phyloP scores from a whole-genome alignment of 2,797 vertebrate genomes.

The Urophycis tenuis region DNA sequence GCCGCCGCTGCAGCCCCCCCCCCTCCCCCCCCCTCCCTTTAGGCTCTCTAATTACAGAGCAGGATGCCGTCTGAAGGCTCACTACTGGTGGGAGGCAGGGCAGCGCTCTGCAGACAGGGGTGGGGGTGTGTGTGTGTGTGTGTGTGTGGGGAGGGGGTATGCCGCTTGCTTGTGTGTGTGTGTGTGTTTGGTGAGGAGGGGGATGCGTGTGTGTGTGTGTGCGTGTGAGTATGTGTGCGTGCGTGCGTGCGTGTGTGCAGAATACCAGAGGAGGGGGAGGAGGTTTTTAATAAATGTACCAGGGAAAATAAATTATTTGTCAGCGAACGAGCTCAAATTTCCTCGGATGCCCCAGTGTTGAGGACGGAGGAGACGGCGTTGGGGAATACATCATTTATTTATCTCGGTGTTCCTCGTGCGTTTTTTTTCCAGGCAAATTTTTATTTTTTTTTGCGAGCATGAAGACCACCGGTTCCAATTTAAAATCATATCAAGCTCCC shows the following conservation, averaged over 20 bases:
- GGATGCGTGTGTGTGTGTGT: not conserved
- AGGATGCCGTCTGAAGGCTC: constrained; percentile 46
- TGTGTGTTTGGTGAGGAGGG: not conserved
- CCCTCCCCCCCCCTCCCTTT: constrained; percentile 24
- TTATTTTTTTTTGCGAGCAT: not conserved
- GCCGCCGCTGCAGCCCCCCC: not conserved
- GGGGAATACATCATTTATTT: not conserved
- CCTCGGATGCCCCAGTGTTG: constrained; percentile 12
- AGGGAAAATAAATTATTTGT: constrained; percentile 25
- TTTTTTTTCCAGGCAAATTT: not conserved
- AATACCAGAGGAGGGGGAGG: constrained; percentile 28
- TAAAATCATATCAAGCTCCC: not conserved
- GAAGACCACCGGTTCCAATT: not conserved
- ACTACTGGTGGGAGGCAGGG: constrained; percentile 38
- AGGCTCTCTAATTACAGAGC: constrained; percentile 53
- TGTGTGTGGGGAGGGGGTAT: constrained; percentile 16
- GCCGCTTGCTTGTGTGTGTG: constrained; percentile 11
- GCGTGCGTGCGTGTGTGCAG: constrained; percentile 36
- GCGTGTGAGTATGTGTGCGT: not conserved
- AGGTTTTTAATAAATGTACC: constrained; percentile 34
- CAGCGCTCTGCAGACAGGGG: constrained; percentile 38
- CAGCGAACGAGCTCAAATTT: constrained; percentile 33
- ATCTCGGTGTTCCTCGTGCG: not conserved
- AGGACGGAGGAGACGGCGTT: constrained; percentile 7
- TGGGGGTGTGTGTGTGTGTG: constrained; percentile 17